Conservation (phyloP, 2,888 invertebrate genomes). For the Xanthia togata region DNA sequence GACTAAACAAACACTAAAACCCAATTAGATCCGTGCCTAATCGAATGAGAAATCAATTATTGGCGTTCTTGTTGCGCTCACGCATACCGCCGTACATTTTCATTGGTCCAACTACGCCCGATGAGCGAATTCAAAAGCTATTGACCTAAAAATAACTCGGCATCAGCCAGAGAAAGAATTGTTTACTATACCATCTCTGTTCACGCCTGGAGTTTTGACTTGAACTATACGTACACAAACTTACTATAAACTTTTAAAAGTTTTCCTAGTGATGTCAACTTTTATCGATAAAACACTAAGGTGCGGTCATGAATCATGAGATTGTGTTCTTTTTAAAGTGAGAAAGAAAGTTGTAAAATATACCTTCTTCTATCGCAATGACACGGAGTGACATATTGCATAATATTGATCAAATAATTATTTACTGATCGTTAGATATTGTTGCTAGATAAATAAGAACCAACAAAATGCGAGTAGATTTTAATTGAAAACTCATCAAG, state of each 20-base stretch:
- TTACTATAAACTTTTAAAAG: slow-evolving; percentile 45
- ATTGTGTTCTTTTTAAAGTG: slow-evolving; percentile 13
- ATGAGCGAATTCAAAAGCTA: slow-evolving; percentile 86
- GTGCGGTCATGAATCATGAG: neutral
- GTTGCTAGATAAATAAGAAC: neutral
- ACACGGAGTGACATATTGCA: neutral
- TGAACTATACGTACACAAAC: slow-evolving; percentile 55
- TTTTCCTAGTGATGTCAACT: slow-evolving; percentile 40
- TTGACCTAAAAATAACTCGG: slow-evolving; percentile 86
- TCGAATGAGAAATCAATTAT: slow-evolving; percentile 47
- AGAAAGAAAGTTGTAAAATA: neutral
- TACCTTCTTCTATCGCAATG: neutral
- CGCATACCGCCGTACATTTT: slow-evolving; percentile 73
- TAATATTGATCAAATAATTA: neutral
- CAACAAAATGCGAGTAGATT: neutral
- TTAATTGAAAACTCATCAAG: neutral
- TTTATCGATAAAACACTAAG: slow-evolving; percentile 43
- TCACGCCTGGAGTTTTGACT: slow-evolving; percentile 70
- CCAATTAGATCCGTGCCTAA: slow-evolving; percentile 39
- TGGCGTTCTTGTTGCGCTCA: slow-evolving; percentile 68
- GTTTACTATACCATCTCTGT: slow-evolving; percentile 77
- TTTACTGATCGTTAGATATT: slow-evolving; percentile 2
- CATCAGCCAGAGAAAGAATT: slow-evolving; percentile 77
- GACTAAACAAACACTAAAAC: slow-evolving; percentile 27
- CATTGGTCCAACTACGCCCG: slow-evolving; percentile 77